phyloP scores from a whole-genome alignment of 2,888 invertebrate genomes.

The Plutella xylostella region DNA sequence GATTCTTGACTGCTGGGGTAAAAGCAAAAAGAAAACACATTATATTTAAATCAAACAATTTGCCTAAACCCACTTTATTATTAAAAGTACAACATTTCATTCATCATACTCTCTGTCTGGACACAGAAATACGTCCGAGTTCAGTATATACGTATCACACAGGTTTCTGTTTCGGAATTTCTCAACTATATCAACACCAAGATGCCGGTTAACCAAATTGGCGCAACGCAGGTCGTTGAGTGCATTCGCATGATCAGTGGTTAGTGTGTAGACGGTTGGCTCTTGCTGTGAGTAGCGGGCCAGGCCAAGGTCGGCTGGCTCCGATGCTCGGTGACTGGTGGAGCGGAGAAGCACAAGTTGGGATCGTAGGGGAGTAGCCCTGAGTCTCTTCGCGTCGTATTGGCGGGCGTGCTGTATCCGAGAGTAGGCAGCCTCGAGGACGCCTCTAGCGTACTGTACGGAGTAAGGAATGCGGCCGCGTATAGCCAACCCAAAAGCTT shows the following conservation, averaged over 20 bases:
- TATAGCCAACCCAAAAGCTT: slow-evolving; percentile 23
- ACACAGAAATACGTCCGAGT: background rate
- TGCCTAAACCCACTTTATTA: too few species aligned
- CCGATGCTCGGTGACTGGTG: slow-evolving; percentile 7
- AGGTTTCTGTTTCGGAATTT: slow-evolving; percentile 12
- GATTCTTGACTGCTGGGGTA: too few species aligned
- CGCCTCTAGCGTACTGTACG: slow-evolving; percentile 28
- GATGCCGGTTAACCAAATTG: slow-evolving; percentile 30
- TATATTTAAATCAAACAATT: too few species aligned
- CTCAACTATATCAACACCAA: slow-evolving; percentile 26
- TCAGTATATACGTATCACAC: slow-evolving; percentile 10
- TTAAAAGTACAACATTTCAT: too few species aligned
- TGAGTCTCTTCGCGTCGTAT: slow-evolving; percentile 16
- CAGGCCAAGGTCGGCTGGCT: slow-evolving; percentile 12
- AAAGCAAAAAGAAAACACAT: too few species aligned
- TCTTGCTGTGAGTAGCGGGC: slow-evolving; percentile 26
- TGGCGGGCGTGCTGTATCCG: slow-evolving; percentile 22
- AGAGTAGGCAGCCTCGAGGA: slow-evolving; percentile 28
- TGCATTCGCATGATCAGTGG: slow-evolving; percentile 21
- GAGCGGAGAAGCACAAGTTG: slow-evolving; percentile 26
- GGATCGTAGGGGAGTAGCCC: slow-evolving; percentile 22
- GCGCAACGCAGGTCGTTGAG: slow-evolving; percentile 26
- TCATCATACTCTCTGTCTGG: too few species aligned
- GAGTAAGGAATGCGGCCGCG: slow-evolving; percentile 27
- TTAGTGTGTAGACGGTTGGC: slow-evolving; percentile 24